Evolutionary conservation across 2,797 vertebrate species (phyloP), one percentile per base, ranked within the genome.

Genomic region (Thripadectes ignobilis): DNA sequence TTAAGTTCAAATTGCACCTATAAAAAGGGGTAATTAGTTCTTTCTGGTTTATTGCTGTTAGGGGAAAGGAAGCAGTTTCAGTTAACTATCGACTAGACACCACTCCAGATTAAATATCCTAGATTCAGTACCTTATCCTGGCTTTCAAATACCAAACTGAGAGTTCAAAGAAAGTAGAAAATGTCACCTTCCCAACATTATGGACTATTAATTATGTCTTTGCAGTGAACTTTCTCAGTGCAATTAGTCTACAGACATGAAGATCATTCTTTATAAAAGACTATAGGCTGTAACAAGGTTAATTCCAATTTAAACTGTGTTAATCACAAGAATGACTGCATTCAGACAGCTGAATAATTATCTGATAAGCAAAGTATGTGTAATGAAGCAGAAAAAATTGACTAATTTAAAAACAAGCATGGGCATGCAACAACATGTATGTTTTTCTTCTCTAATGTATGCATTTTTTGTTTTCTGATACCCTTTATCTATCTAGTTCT

Each of bases 181-280:
- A 97, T 98, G 96, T 98, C 97, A 98, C 96, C 98, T 98, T 98
- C 91, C 48, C 77, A 91, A 89, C 92, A 96, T 95, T 96, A 87
- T 88, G 71, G 69, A 83, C 94, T 94, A 93, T 97, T 98, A 97
- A 97, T 98, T 96, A 97, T 92, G 58, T 90, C 75, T 96, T 88
- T 92, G 61, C 54, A 66, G 38, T 95, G 95, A 97, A 95, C 88
- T 96, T 96, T 95, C 94, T 92, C 88, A 72, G 67, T 38, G 38
- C 73, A 95, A 93, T 98, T 97, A 96, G 71, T 94, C 67, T 85
- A 94, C 51, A 93, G 88, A 88, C 93, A 94, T 34, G 81, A 92
- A 96, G 95, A 97, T 97, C 55, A 81, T 86, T 97, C 95, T 96
- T 97, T 96, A 96, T 97, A 94, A 94, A 89, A 90, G 76, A 95